These are phyloP conservation scores for Phengaris arion DNA, from an alignment of 2,888 invertebrate genomes.

Conservation along the genomic window DNA sequence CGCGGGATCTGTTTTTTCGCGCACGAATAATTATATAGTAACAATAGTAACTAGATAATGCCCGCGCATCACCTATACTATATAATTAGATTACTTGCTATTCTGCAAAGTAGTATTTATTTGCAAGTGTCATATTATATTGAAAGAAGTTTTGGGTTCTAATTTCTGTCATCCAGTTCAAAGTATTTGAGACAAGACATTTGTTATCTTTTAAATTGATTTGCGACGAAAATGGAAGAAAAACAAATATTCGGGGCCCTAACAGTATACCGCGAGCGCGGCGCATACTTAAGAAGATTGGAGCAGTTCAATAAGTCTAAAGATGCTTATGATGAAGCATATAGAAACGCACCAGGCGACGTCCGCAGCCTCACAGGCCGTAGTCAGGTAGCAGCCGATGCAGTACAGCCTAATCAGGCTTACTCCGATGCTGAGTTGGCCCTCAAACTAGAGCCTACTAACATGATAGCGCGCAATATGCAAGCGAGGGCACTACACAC, in stretches of 20 bases:
- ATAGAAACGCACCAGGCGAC: conserved; percentile 56
- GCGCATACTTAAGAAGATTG: conserved; percentile 63
- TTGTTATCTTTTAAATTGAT: not conserved
- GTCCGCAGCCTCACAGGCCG: conserved; percentile 64
- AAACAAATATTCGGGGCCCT: conserved; percentile 63
- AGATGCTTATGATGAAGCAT: conserved; percentile 67
- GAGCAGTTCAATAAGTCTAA: conserved; percentile 72
- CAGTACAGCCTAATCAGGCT: conserved; percentile 65
- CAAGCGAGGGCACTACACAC: conserved; percentile 71
- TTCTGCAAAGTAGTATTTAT: not conserved
- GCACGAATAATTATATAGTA: no score
- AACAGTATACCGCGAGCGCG: conserved; percentile 69
- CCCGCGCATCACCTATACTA: no score
- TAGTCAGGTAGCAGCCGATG: conserved; percentile 69
- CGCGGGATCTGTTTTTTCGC: no score
- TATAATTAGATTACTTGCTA: no score
- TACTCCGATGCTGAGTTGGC: conserved; percentile 68
- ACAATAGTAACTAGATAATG: no score
- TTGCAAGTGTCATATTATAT: not conserved
- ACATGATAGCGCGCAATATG: conserved; percentile 70
- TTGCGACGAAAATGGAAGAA: conserved; percentile 57
- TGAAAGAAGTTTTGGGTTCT: not conserved
- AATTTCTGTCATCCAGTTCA: not conserved
- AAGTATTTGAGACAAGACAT: conserved; percentile 16
- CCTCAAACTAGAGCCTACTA: conserved; percentile 61